Evolutionary conservation across 2,113 vertebrate genomes (phyloP).

Genomic region (Girardinichthys multiradiatus): DNA sequence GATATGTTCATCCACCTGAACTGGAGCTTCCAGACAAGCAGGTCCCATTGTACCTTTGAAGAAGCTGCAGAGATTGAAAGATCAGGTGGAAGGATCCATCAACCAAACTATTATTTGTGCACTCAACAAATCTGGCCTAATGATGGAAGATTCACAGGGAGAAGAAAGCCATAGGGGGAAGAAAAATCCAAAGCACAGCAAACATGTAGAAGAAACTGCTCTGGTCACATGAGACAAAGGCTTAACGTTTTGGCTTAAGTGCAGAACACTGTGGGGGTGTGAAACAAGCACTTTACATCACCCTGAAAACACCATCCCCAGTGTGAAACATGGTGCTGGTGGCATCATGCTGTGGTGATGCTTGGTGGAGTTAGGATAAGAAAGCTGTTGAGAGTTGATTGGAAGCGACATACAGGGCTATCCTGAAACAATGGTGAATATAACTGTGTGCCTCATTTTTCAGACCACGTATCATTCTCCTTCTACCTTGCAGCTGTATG

Average conservation of each 20-base stretch:
- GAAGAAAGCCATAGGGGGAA: too few relatives aligned
- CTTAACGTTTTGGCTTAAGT: not conserved
- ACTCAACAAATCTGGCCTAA: not conserved
- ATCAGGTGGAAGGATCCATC: not conserved
- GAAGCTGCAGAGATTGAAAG: not conserved
- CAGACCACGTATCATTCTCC: not conserved
- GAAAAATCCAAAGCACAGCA: too few relatives aligned
- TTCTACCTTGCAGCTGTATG: not conserved
- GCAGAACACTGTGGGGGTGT: not conserved
- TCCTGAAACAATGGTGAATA: not conserved
- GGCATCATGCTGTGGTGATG: too few relatives aligned
- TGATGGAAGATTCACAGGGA: too few relatives aligned
- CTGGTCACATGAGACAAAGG: not conserved
- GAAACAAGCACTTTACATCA: too few relatives aligned
- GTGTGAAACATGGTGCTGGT: too few relatives aligned
- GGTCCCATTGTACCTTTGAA: not conserved
- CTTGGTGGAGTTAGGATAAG: too few relatives aligned
- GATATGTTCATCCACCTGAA: too few relatives aligned
- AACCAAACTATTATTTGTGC: not conserved
- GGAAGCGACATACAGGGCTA: too few relatives aligned
- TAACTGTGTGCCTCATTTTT: not conserved
- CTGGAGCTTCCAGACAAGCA: not conserved
- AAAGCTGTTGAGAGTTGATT: too few relatives aligned
- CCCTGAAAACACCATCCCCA: too few relatives aligned
- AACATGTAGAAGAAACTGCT: not conserved